phyloP scores from a whole-genome alignment of 2,113 vertebrate genomes.

The Pterocles burchelli region DNA sequence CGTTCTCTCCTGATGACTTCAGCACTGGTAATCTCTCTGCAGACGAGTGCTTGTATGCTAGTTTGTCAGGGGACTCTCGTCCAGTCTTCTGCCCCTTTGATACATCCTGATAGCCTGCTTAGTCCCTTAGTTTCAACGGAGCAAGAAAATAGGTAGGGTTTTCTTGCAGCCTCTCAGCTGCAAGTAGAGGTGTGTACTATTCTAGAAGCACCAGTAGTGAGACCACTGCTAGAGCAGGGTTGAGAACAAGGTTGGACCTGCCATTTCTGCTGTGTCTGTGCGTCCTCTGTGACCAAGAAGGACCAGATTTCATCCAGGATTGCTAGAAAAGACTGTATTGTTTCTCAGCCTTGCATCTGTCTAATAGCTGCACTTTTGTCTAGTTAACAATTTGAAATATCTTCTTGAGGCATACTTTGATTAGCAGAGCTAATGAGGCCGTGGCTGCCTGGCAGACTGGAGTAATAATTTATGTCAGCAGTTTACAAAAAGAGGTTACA shows the following conservation, averaged over 20 bases:
- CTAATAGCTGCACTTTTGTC: neutral
- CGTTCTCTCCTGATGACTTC: neutral
- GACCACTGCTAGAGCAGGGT: neutral
- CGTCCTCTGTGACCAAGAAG: neutral
- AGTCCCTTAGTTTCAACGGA: neutral
- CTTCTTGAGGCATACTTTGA: slow-evolving; percentile 26
- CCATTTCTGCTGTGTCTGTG: neutral
- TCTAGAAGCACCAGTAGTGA: neutral
- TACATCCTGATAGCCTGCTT: neutral
- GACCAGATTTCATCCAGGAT: neutral
- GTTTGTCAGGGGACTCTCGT: neutral
- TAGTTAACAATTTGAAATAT: neutral
- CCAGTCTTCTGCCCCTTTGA: neutral
- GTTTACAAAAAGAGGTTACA: neutral
- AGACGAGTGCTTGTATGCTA: neutral
- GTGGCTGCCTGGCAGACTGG: neutral
- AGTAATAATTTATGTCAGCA: slow-evolving; percentile 11
- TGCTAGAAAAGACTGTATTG: neutral
- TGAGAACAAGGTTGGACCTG: neutral
- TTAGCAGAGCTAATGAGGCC: slow-evolving; percentile 38
- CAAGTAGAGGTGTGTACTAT: neutral
- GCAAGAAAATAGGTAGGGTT: neutral
- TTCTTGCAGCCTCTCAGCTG: neutral
- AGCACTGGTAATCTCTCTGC: neutral
- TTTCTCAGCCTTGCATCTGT: neutral